These are phyloP conservation scores for Melinaea marsaeus DNA, from an alignment of 2,888 invertebrate genomes.

Conservation along the genomic window DNA sequence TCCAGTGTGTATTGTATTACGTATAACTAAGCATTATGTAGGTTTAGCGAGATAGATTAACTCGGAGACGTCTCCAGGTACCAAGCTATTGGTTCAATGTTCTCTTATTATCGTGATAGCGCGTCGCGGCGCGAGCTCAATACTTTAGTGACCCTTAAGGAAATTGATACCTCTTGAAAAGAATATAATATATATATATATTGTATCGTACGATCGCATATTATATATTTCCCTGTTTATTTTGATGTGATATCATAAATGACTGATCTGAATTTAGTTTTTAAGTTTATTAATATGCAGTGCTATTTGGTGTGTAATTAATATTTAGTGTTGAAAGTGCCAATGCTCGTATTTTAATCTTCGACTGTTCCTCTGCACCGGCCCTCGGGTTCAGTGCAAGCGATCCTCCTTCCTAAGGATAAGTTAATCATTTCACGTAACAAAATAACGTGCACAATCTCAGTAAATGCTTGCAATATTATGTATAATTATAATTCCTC, in stretches of 20 bases:
- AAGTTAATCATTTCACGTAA: constrained; percentile 62
- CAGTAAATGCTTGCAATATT: constrained; percentile 78
- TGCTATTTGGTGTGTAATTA: constrained; percentile 78
- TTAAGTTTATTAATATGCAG: constrained; percentile 78
- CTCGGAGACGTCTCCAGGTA: constrained; percentile 71
- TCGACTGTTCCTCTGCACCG: constrained; percentile 70
- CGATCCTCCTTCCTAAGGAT: constrained; percentile 56
- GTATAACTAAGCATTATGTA: constrained; percentile 78
- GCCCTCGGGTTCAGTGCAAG: constrained; percentile 61
- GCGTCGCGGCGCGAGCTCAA: constrained; percentile 76
- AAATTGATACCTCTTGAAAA: constrained; percentile 79
- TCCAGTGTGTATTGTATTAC: constrained; percentile 59
- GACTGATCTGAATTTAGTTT: constrained; percentile 80
- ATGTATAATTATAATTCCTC: constrained; percentile 67
- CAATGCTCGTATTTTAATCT: constrained; percentile 79
- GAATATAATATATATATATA: constrained; percentile 66
- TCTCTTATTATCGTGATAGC: constrained; percentile 77
- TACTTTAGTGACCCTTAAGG: constrained; percentile 78
- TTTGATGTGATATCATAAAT: constrained; percentile 81
- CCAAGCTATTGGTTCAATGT: constrained; percentile 77
- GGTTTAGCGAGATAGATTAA: constrained; percentile 77
- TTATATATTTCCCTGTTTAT: constrained; percentile 78
- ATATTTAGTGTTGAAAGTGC: constrained; percentile 78
- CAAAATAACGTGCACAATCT: constrained; percentile 69
- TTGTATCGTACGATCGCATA: constrained; percentile 72